Percentiles rank a stretch among this genome's conserved stretches.
These are phyloP conservation scores for Geotrupes spiniger DNA, from an alignment of 2,888 invertebrate genomes.

Conservation along the genomic window DNA sequence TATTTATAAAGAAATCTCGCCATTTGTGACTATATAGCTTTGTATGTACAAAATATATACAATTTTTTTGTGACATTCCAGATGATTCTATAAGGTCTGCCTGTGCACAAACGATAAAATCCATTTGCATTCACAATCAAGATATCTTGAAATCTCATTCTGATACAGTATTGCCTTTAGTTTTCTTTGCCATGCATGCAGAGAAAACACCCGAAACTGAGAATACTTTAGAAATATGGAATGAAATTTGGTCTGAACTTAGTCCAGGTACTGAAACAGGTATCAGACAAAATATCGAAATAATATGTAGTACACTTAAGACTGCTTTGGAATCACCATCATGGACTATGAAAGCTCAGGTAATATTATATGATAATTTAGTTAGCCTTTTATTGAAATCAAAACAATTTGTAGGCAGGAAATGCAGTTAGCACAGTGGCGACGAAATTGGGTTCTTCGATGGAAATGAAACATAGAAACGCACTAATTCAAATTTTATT, in stretches of 20 bases:
- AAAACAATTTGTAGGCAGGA: constrained; percentile 61
- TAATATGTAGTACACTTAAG: constrained; percentile 69
- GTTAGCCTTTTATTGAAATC: no score
- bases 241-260: constrained; percentile 86
- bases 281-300: constrained; percentile 70
- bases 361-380: no score
- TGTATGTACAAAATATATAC: no score
- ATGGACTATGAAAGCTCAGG: constrained; percentile 85
- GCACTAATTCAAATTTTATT: constrained; percentile 63
- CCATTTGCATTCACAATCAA: constrained; percentile 78
- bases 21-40: no score
- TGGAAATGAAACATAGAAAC: constrained; percentile 64
- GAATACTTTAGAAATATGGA: constrained; percentile 72
- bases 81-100: constrained; percentile 75
- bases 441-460: constrained; percentile 61
- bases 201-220: constrained; percentile 65
- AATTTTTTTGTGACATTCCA: no score
- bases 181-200: constrained; percentile 89
- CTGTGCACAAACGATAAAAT: constrained; percentile 72
- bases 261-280: constrained; percentile 85
- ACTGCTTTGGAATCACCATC: constrained; percentile 75
- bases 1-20: no score
- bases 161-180: constrained; percentile 71
- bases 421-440: constrained; percentile 79
- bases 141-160: constrained; percentile 79